Base-by-base conservation (phyloP, 2,888 invertebrate genomes). In the Mallateleia sp. region DNA sequence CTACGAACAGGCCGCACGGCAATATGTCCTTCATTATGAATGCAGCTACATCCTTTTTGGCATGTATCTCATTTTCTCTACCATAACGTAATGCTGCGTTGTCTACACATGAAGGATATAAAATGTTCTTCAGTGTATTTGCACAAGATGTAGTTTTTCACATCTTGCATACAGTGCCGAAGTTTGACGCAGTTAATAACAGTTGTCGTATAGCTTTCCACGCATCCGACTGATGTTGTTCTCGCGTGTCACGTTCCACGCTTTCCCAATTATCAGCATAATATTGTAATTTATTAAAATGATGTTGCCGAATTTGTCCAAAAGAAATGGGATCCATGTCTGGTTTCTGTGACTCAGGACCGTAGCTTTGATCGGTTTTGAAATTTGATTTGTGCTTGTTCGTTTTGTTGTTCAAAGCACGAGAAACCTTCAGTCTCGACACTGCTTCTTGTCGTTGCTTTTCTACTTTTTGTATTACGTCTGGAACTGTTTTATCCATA, bases 21-120 rank as follows among this genome's bases (percentile, higher is more conserved):
- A 22, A 4, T 0, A 79, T 71, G 25, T 71, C 32, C 47, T 75
- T 60, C n/a, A n/a, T n/a, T n/a, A n/a, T n/a, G n/a, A n/a, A n/a
- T n/a, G n/a, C n/a, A n/a, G 20, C 15, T 18, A 88, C 8, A 52
- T 85, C 78, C 9, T 38, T 0, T 1, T 28, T 22, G 2, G 86
- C 85, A n/a, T n/a, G n/a, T 9, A 45, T 52, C 5, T 91, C 91
- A 66, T 83, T 80, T 11, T 85, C 67, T 22, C 32, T 54, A 22
- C 87, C 90, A 38, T 84, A 81, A 47, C 8, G 7, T 25, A 74
- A 50, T 1, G 74, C 47, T n/a, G 22, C 20, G 5, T 47, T 45
- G 4, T 32, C 20, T 6, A 34, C 15, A 0, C 0, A 0, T 2
- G 45, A 47, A 7, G 85, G 88, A 71, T 83, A 80, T 11, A 85